Percentiles rank a stretch among this genome's conserved stretches.
Evolutionary conservation across 2,888 invertebrate genomes (phyloP).

Genomic region (Rhamphomyia laevipes): DNA sequence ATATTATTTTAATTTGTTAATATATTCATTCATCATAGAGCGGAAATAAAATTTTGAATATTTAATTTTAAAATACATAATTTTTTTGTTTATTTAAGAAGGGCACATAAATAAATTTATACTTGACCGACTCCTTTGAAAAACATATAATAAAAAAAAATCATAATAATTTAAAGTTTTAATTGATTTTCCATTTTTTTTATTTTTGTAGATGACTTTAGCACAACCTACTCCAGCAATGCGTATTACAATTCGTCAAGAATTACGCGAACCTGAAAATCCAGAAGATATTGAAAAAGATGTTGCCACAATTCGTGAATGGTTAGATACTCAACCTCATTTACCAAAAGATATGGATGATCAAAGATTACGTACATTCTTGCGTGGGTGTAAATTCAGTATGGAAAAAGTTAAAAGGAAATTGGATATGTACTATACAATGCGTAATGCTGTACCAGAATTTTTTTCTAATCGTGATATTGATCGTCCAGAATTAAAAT

Average conservation of each 20-base stretch:
- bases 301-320: conserved; percentile 50
- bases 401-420: conserved; percentile 75
- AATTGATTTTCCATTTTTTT: no score
- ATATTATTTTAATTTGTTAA: no score
- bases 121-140: no score
- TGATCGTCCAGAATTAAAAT: conserved; percentile 56
- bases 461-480: conserved; percentile 70
- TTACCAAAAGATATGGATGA: conserved; percentile 61
- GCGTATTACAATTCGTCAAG: conserved; percentile 53
- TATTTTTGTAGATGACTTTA: conserved; percentile 43
- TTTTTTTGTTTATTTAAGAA: no score
- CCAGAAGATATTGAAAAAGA: conserved; percentile 48
- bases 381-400: conserved; percentile 77
- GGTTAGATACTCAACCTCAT: conserved; percentile 55
- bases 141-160: no score
- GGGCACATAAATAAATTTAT: no score
- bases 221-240: conserved; percentile 56
- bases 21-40: no score
- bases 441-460: conserved; percentile 71
- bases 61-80: no score
- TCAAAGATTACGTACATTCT: conserved; percentile 64
- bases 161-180: no score
- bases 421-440: conserved; percentile 79
- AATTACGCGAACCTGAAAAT: conserved; percentile 50
- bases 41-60: no score